These are phyloP conservation scores for Platichthys stellatus DNA, from an alignment of 2,113 vertebrate genomes.

Conservation along the genomic window DNA sequence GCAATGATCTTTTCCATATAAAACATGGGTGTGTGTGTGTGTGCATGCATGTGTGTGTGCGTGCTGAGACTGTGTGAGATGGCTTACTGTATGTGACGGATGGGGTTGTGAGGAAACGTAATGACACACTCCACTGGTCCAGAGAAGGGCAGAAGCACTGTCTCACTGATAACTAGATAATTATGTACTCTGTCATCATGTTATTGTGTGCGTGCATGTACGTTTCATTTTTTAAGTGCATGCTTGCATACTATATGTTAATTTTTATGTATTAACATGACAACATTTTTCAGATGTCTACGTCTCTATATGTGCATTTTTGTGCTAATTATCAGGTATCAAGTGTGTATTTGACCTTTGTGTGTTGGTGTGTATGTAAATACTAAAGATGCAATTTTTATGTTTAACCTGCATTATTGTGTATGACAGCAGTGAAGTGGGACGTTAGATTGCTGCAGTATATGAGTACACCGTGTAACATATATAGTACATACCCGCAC, in stretches of 20 bases:
- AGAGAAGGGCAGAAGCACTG: slow-evolving; percentile 67
- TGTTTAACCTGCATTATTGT: slow-evolving; percentile 46
- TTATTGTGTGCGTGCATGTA: slow-evolving; percentile 60
- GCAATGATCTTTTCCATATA: slow-evolving; percentile 19
- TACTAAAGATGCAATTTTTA: neutral
- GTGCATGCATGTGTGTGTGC: neutral
- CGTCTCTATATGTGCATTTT: slow-evolving; percentile 7
- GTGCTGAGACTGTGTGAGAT: neutral
- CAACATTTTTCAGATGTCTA: slow-evolving; percentile 11
- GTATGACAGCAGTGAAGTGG: slow-evolving; percentile 66
- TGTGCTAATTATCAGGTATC: slow-evolving; percentile 34
- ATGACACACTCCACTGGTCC: slow-evolving; percentile 78
- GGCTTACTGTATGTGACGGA: slow-evolving; percentile 57
- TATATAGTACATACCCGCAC: slow-evolving; percentile 16
- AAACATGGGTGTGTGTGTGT: neutral
- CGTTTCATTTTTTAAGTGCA: slow-evolving; percentile 51
- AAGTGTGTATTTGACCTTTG: slow-evolving; percentile 3
- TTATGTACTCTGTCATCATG: slow-evolving; percentile 77
- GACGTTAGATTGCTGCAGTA: slow-evolving; percentile 67
- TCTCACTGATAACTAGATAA: slow-evolving; percentile 77
- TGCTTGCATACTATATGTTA: slow-evolving; percentile 25
- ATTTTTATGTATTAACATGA: slow-evolving; percentile 22
- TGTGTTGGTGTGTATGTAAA: neutral
- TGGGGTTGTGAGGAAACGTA: slow-evolving; percentile 71
- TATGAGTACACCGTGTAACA: slow-evolving; percentile 43